phyloP scores from a whole-genome alignment of 2,113 vertebrate genomes.

The Scortum barcoo region DNA sequence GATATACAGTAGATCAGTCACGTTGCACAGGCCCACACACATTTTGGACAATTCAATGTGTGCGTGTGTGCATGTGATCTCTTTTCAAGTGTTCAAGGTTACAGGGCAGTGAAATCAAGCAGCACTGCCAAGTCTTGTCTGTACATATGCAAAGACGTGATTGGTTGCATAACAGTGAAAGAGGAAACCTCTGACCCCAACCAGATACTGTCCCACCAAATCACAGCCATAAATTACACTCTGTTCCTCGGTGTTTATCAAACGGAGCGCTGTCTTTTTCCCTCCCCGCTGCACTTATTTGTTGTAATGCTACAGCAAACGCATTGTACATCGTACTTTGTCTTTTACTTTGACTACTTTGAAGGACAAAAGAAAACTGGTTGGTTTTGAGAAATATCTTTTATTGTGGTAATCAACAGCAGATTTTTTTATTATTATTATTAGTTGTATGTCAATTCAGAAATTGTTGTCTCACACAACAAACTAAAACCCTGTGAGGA shows the following conservation, averaged over 20 bases:
- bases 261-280: slow-evolving; percentile 13
- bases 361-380: slow-evolving; percentile 29
- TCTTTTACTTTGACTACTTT: background rate
- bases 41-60: slow-evolving; percentile 9
- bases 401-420: slow-evolving; percentile 60
- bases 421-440: background rate
- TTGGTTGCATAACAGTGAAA: slow-evolving; percentile 74
- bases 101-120: slow-evolving; percentile 58
- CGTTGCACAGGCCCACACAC: background rate
- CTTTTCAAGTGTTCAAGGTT: slow-evolving; percentile 60
- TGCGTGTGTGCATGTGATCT: slow-evolving; percentile 16
- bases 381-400: slow-evolving; percentile 46
- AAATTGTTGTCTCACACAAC: slow-evolving; percentile 43
- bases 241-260: slow-evolving; percentile 56
- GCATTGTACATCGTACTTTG: background rate
- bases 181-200: slow-evolving; percentile 71
- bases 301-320: slow-evolving; percentile 27
- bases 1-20: background rate
- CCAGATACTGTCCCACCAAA: slow-evolving; percentile 47
- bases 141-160: slow-evolving; percentile 60
- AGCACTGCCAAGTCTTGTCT: slow-evolving; percentile 56
- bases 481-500: slow-evolving; percentile 35
- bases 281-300: background rate
- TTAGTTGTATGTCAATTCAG: slow-evolving; percentile 16
- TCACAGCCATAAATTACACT: slow-evolving; percentile 53